Percentiles rank a stretch among this genome's conserved stretches.
These are phyloP conservation scores for Numenius phaeopus DNA, from an alignment of 2,797 vertebrate species.

Conservation along the genomic window DNA sequence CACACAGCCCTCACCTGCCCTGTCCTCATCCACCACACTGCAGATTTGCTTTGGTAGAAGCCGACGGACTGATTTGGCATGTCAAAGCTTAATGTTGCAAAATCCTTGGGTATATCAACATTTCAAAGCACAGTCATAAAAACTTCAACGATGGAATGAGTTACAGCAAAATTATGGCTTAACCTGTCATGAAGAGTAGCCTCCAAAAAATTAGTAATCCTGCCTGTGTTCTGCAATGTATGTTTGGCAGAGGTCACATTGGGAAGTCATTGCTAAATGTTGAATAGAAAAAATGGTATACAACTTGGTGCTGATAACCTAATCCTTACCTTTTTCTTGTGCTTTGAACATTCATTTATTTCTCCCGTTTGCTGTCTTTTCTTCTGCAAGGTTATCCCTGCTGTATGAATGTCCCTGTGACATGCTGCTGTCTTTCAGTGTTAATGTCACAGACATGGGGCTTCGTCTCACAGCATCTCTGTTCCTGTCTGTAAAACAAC, in stretches of 20 bases:
- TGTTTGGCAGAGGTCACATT: not conserved
- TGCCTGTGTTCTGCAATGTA: not conserved
- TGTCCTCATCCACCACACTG: fast-evolving
- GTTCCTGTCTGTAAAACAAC: not conserved
- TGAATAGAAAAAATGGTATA: not conserved
- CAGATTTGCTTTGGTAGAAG: not conserved
- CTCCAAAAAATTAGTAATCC: not conserved
- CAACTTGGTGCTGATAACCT: not conserved
- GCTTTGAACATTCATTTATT: not conserved
- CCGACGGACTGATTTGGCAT: not conserved
- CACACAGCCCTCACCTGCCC: not conserved
- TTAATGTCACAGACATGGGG: not conserved
- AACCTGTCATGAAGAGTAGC: not conserved
- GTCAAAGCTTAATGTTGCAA: not conserved
- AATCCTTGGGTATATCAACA: not conserved
- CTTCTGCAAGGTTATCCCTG: not conserved
- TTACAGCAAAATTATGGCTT: constrained; percentile 9
- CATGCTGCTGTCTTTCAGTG: not conserved
- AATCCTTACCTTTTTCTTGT: not conserved
- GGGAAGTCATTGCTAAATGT: not conserved
- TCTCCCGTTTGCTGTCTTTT: not conserved
- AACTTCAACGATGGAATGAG: not conserved
- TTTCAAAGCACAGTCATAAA: constrained; percentile 33
- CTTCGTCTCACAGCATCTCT: not conserved
- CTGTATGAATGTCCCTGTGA: not conserved